Percentiles rank a stretch among this genome's conserved stretches.
Conservation (phyloP, 1,140 invertebrate genomes). For the Stegodyphus dumicola region DNA sequence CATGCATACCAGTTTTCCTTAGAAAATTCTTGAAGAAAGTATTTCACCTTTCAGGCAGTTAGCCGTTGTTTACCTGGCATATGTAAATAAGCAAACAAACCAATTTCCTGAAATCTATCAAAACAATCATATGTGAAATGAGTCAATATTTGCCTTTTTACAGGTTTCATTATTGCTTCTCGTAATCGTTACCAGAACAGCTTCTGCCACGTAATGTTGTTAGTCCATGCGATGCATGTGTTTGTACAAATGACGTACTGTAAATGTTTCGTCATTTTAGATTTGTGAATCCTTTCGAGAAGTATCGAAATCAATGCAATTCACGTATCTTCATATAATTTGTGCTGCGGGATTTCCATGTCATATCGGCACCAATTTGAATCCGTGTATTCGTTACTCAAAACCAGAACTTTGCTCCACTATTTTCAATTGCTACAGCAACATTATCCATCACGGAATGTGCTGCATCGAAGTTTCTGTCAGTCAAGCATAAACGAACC, state of each 20-base stretch:
- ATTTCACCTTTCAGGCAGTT: too few relatives aligned
- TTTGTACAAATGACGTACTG: slow-evolving; percentile 43
- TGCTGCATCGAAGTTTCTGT: slow-evolving; percentile 64
- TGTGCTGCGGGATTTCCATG: slow-evolving; percentile 29
- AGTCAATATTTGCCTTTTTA: not conserved
- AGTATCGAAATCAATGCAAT: slow-evolving; percentile 37
- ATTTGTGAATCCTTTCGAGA: slow-evolving; percentile 17
- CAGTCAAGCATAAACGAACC: slow-evolving; percentile 63
- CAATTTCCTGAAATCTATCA: too few relatives aligned
- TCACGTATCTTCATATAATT: slow-evolving; percentile 35
- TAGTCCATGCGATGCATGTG: slow-evolving; percentile 39
- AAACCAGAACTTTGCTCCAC: slow-evolving; percentile 62
- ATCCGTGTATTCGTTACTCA: slow-evolving; percentile 62
- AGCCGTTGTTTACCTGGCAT: too few relatives aligned
- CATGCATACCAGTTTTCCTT: too few relatives aligned
- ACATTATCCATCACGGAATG: slow-evolving; percentile 64
- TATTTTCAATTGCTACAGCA: slow-evolving; percentile 62
- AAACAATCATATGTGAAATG: slow-evolving; percentile 8
- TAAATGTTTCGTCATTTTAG: slow-evolving; percentile 34
- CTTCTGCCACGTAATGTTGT: slow-evolving; percentile 25
- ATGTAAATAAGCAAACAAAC: too few relatives aligned
- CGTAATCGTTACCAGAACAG: slow-evolving; percentile 51
- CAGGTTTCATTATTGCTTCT: slow-evolving; percentile 5
- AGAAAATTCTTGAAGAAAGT: too few relatives aligned
- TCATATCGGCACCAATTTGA: slow-evolving; percentile 65